These are phyloP conservation scores for Thalassarche chlororhynchos DNA, from an alignment of 2,113 vertebrate genomes.

Conservation along the genomic window DNA sequence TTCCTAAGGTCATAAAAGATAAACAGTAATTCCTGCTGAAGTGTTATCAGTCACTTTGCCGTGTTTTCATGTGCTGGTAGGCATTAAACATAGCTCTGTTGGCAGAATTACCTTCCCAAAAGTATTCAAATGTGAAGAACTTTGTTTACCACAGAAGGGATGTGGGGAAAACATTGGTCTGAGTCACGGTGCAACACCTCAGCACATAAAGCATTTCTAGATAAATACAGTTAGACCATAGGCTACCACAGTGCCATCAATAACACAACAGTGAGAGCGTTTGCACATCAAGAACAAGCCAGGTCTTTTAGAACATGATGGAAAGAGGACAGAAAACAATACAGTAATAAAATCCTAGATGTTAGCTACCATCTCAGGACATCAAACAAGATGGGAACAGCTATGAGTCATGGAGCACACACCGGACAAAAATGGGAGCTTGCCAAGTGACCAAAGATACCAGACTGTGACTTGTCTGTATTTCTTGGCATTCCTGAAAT, in stretches of 20 bases:
- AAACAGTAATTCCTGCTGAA: neutral
- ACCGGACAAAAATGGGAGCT: neutral
- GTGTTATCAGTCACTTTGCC: neutral
- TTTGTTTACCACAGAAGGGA: neutral
- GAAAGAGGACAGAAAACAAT: neutral
- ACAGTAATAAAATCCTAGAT: neutral
- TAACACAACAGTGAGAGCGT: rapidly evolving
- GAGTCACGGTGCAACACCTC: neutral
- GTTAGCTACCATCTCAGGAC: neutral
- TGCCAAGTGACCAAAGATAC: neutral
- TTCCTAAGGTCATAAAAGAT: neutral
- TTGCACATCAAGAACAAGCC: neutral
- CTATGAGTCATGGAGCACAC: neutral
- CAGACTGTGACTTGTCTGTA: neutral
- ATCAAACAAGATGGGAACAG: neutral
- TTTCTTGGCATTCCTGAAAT: neutral
- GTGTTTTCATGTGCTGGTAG: neutral
- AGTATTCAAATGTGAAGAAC: neutral
- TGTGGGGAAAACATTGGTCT: neutral
- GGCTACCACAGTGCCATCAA: neutral
- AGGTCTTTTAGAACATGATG: neutral
- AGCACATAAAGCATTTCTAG: neutral
- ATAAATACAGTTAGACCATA: neutral
- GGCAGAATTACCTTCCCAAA: neutral
- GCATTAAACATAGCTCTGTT: neutral